Percentiles rank a stretch among this genome's conserved stretches.
Conservation (phyloP, 2,797 vertebrate genomes). For the Pipistrellus pygmaeus region DNA sequence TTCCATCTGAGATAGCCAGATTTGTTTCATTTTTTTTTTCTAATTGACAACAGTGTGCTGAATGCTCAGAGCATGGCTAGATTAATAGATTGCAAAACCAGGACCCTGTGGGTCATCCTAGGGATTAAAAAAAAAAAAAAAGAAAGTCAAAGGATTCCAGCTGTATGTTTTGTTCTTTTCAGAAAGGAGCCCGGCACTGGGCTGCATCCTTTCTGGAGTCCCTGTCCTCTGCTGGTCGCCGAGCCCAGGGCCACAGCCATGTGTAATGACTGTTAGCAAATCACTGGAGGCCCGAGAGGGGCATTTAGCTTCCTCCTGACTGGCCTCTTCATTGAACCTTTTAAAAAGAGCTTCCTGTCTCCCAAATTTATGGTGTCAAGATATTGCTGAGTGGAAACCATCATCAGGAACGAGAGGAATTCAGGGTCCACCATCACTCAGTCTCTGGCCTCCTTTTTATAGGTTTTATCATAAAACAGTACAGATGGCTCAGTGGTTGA, state of each 20-base stretch:
- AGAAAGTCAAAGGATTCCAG: neutral
- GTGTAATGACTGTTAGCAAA: neutral
- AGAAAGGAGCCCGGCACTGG: neutral
- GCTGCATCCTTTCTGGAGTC: neutral
- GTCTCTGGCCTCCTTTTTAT: neutral
- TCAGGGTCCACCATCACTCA: accelerated
- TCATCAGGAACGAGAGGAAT: neutral
- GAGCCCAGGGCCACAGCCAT: neutral
- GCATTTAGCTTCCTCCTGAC: neutral
- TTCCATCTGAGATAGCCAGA: neutral
- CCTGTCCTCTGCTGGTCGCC: neutral
- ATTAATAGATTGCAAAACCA: neutral
- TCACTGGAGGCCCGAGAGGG: neutral
- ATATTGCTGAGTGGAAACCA: neutral
- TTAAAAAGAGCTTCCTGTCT: neutral
- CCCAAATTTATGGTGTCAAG: neutral
- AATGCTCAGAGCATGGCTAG: neutral
- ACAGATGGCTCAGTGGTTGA: no score
- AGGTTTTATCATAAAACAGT: neutral
- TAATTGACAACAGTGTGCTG: neutral
- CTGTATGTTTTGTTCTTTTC: neutral
- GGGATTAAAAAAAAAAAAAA: neutral
- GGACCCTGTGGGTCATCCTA: neutral
- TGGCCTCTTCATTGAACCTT: neutral
- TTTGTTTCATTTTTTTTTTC: neutral